Evolutionary conservation across 2,113 vertebrate genomes (phyloP).

Genomic region (Sinocyclocheilus rhinocerous): DNA sequence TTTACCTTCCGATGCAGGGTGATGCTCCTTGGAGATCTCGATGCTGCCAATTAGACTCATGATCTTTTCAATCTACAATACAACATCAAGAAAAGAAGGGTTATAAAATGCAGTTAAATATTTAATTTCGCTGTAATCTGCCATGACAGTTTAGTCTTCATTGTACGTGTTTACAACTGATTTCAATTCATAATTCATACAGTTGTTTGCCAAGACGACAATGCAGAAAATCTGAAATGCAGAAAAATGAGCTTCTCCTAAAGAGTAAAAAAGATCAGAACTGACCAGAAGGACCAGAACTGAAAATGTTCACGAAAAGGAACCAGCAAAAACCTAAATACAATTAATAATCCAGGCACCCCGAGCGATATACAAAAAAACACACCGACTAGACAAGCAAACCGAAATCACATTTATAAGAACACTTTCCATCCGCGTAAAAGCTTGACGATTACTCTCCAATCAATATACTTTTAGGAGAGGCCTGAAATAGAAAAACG

Average conservation of each 20-base stretch:
- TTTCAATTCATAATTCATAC: conserved; percentile 26
- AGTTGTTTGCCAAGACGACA: not conserved
- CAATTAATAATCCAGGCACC: not conserved
- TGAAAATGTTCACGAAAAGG: not conserved
- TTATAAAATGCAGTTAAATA: conserved; percentile 32
- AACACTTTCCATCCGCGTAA: not conserved
- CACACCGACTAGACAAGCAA: not conserved
- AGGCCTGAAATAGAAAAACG: conserved; percentile 64
- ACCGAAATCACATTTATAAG: not conserved
- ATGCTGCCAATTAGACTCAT: conserved; percentile 96
- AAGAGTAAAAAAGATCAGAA: not conserved
- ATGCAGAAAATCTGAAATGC: not conserved
- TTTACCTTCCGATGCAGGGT: conserved; percentile 83
- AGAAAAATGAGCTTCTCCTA: not conserved
- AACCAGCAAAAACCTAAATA: not conserved
- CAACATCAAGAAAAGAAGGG: conserved; percentile 24
- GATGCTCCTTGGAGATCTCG: conserved; percentile 86
- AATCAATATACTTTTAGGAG: conserved; percentile 42
- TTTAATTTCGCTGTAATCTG: not conserved
- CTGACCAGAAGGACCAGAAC: no score
- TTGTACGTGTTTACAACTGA: not conserved
- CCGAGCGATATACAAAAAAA: not conserved
- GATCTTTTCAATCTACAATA: conserved; percentile 91
- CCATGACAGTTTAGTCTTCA: conserved; percentile 19
- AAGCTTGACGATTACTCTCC: not conserved